A percentile compares a stretch with the other conserved stretches of the same genome.
phyloP scores from a whole-genome alignment of 1,140 invertebrate genomes.

The Drosophila simulans region DNA sequence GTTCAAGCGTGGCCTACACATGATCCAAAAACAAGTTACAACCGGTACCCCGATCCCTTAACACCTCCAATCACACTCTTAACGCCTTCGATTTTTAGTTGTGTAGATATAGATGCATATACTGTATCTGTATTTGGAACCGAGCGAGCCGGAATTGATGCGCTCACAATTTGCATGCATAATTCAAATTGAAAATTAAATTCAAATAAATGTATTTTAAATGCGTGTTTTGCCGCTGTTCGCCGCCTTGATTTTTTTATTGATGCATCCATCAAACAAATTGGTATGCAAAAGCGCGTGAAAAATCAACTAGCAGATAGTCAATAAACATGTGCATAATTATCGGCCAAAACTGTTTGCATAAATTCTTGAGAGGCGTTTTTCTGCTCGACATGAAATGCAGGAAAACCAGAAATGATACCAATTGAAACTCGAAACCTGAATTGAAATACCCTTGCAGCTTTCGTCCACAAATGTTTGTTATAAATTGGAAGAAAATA shows the following conservation, averaged over 20 bases:
- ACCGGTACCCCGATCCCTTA: not conserved
- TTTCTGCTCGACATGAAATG: slow-evolving; percentile 4
- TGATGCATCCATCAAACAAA: slow-evolving; percentile 57
- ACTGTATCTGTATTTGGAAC: too few species aligned
- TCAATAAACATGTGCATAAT: slow-evolving; percentile 73
- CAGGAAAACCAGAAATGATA: slow-evolving; percentile 8
- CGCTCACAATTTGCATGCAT: slow-evolving; percentile 67
- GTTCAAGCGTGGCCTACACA: slow-evolving; percentile 26
- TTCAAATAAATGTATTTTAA: slow-evolving; percentile 72
- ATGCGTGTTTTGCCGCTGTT: slow-evolving; percentile 38
- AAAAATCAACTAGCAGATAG: slow-evolving; percentile 69
- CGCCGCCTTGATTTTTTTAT: slow-evolving; percentile 3
- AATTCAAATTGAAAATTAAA: slow-evolving; percentile 75
- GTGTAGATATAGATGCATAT: too few species aligned
- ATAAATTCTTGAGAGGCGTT: slow-evolving; percentile 39
- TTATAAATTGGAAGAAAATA: too few species aligned
- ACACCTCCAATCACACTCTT: slow-evolving; percentile 10
- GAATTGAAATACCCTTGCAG: not conserved
- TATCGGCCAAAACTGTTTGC: slow-evolving; percentile 68
- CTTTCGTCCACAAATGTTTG: not conserved
- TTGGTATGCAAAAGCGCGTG: slow-evolving; percentile 79
- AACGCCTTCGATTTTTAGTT: slow-evolving; percentile 20
- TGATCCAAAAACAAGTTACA: slow-evolving; percentile 41
- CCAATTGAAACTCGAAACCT: not conserved
- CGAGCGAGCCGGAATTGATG: not conserved